Percentiles rank a stretch among this genome's conserved stretches.
Evolutionary conservation across 2,797 vertebrate species (phyloP).

Genomic region (Liparis tanakae): DNA sequence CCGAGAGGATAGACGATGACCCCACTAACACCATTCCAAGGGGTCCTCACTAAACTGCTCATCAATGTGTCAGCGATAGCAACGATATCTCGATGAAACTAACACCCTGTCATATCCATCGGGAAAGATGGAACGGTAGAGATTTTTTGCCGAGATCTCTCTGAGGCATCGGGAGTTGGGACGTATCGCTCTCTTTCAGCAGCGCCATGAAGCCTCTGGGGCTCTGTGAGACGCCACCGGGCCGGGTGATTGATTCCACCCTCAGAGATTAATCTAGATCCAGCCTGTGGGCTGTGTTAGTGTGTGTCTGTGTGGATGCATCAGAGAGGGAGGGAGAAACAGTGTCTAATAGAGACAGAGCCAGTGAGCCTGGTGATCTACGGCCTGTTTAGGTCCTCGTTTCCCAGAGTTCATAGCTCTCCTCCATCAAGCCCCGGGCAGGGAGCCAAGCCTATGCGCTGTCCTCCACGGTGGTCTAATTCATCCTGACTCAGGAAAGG

Average conservation of each 20-base stretch:
- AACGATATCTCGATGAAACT: constrained; percentile 39
- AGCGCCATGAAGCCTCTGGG: constrained; percentile 52
- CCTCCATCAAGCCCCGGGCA: constrained; percentile 72
- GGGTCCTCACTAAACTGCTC: constrained; percentile 1
- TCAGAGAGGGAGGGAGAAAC: constrained; percentile 26
- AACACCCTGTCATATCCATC: constrained; percentile 46
- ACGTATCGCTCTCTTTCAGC: constrained; percentile 69
- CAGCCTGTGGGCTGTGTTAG: constrained; percentile 47
- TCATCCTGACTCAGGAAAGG: constrained; percentile 64
- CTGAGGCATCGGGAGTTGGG: constrained; percentile 46
- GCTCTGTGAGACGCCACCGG: constrained; percentile 49
- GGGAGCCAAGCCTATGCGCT: constrained; percentile 58
- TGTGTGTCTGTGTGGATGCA: constrained; percentile 43
- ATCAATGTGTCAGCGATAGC: constrained; percentile 34
- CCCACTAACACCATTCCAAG: not conserved
- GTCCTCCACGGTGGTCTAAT: constrained; percentile 54
- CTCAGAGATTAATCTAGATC: constrained; percentile 77
- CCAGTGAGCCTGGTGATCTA: constrained; percentile 74
- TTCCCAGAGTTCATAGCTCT: constrained; percentile 77
- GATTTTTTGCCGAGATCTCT: constrained; percentile 54
- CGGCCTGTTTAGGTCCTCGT: constrained; percentile 78
- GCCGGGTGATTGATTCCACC: constrained; percentile 75
- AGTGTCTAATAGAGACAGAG: constrained; percentile 60
- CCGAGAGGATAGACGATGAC: not conserved
- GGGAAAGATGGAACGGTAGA: constrained; percentile 46